These are phyloP conservation scores for Oxyteleia sp. DNA, from an alignment of 2,888 invertebrate species.

Conservation along the genomic window DNA sequence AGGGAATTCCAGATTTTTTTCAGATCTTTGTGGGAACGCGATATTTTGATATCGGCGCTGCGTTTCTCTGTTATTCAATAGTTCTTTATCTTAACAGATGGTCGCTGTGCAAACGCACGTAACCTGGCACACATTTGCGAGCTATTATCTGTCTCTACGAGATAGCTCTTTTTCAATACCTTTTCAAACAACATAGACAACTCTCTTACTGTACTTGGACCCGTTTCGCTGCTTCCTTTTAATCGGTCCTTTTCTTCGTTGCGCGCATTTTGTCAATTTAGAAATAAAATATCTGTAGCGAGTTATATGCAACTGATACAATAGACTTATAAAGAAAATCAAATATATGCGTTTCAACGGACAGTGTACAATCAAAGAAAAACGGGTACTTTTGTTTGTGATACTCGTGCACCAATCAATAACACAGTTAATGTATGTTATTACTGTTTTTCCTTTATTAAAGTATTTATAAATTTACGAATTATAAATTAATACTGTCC, in stretches of 20 bases:
- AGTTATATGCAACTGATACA: background rate
- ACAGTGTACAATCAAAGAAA: background rate
- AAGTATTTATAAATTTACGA: no score
- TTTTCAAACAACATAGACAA: slow-evolving; percentile 33
- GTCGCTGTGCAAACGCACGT: slow-evolving; percentile 3
- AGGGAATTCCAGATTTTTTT: slow-evolving; percentile 53
- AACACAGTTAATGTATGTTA: no score
- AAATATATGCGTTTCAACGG: background rate
- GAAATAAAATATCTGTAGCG: slow-evolving; percentile 4
- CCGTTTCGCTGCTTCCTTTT: slow-evolving; percentile 27
- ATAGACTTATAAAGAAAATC: slow-evolving; percentile 3
- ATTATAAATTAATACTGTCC: no score
- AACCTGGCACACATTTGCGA: slow-evolving; percentile 11
- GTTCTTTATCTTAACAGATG: slow-evolving; percentile 46
- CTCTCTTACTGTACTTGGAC: slow-evolving; percentile 30
- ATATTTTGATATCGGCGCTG: slow-evolving; percentile 43
- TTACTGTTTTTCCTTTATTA: no score
- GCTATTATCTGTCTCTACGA: slow-evolving; percentile 30
- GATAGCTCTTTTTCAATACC: slow-evolving; percentile 38
- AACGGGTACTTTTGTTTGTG: background rate
- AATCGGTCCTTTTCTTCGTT: no score
- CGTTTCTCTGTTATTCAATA: slow-evolving; percentile 26
- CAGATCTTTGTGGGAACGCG: slow-evolving; percentile 15
- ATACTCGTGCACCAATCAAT: no score
- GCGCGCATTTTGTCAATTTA: no score